Percentiles rank a stretch among this genome's conserved stretches.
Evolutionary conservation across 2,113 vertebrate species (phyloP).

Genomic region (Nestor notabilis): DNA sequence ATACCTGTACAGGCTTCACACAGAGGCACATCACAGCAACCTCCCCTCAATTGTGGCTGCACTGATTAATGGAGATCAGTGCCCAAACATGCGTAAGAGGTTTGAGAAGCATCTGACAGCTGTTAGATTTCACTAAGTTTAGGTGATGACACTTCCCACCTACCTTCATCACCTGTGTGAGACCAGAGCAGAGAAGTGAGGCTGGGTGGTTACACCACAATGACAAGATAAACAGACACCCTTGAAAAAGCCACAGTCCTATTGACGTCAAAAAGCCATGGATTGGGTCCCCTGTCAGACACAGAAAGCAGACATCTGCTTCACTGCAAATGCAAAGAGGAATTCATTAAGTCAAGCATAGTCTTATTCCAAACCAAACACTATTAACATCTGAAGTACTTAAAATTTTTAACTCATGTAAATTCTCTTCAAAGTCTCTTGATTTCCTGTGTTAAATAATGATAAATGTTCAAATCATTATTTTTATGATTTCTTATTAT

Average conservation of each 20-base stretch:
- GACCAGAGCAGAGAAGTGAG: not conserved
- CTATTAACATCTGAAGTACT: constrained; percentile 27
- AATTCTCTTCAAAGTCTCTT: not conserved
- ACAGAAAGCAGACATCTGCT: constrained; percentile 55
- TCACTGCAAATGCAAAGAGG: constrained; percentile 19
- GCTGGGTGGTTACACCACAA: not conserved
- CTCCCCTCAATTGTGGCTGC: not conserved
- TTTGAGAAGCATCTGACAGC: not conserved
- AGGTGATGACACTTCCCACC: not conserved
- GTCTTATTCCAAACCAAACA: constrained; percentile 37
- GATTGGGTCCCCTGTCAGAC: constrained; percentile 33
- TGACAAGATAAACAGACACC: constrained; percentile 21
- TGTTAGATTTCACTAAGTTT: not conserved
- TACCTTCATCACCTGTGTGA: not conserved
- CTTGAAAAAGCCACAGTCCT: constrained; percentile 3
- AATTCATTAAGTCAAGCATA: constrained; percentile 59
- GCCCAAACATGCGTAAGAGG: not conserved
- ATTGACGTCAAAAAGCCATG: constrained; percentile 34
- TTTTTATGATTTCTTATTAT: constrained; percentile 7
- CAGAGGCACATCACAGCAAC: not conserved
- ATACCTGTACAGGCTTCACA: not conserved
- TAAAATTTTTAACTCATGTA: constrained; percentile 2
- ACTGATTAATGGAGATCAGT: not conserved
- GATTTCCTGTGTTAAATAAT: constrained; percentile 34
- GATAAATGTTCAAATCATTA: not conserved